phyloP scores from a whole-genome alignment of 2,113 vertebrate species.

The Dipodomys stephensi region DNA sequence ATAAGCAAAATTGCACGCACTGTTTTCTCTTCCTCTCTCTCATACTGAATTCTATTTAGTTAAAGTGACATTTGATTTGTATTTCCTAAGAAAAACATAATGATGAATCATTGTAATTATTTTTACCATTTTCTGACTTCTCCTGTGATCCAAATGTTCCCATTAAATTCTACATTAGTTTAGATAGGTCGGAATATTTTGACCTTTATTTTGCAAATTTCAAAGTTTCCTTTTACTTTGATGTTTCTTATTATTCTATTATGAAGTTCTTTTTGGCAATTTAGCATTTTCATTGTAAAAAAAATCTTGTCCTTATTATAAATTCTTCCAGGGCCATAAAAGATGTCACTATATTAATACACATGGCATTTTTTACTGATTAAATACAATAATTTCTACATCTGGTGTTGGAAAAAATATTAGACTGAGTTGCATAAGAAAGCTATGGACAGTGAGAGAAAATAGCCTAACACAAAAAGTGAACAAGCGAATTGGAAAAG shows the following conservation, averaged over 20 bases:
- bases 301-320: not conserved
- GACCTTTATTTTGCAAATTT: slow-evolving; percentile 37
- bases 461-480: not conserved
- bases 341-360: not conserved
- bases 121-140: not conserved
- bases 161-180: slow-evolving; percentile 9
- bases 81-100: not conserved
- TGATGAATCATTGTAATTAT: slow-evolving; percentile 34
- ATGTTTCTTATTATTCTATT: not conserved
- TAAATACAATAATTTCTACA: slow-evolving; percentile 59
- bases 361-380: not conserved
- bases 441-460: not conserved
- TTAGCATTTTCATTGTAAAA: not conserved
- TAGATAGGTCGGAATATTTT: not conserved
- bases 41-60: not conserved
- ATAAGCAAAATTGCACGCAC: not conserved
- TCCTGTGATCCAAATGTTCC: not conserved
- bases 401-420: slow-evolving; percentile 61
- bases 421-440: slow-evolving; percentile 52
- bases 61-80: not conserved
- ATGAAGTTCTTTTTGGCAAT: not conserved
- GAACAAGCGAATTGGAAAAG: not conserved
- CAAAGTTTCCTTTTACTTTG: not conserved
- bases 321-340: not conserved
- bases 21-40: not conserved